phyloP scores from a whole-genome alignment of 2,888 invertebrate species.

The Cryptophagus acutangulus region DNA sequence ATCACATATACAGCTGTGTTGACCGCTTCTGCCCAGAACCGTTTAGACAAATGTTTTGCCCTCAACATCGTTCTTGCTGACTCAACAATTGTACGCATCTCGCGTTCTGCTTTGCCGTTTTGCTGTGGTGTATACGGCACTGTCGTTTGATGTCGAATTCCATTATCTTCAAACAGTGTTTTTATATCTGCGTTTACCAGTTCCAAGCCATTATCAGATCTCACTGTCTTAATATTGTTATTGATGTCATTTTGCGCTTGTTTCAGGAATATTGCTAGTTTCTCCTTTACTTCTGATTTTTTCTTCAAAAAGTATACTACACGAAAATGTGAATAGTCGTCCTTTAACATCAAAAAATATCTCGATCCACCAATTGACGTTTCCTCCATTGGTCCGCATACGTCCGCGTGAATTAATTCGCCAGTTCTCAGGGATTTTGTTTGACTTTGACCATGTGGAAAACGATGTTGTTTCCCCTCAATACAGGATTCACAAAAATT shows the following conservation, averaged over 20 bases:
- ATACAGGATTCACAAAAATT: constrained; percentile 10
- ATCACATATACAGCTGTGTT: constrained; percentile 24
- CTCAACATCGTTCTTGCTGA: constrained; percentile 28
- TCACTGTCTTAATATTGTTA: constrained; percentile 6
- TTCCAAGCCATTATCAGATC: constrained; percentile 29
- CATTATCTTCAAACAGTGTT: constrained; percentile 17
- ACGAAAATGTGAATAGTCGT: constrained; percentile 12
- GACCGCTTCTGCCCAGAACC: constrained; percentile 25
- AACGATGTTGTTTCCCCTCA: constrained; percentile 12
- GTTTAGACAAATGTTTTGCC: constrained; percentile 21
- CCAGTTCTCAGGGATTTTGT: constrained; percentile 11
- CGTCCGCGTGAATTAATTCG: constrained; percentile 14
- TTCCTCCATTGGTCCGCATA: constrained; percentile 17
- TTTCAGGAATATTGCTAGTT: constrained; percentile 6
- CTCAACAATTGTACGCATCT: constrained; percentile 33
- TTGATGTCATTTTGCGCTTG: constrained; percentile 8
- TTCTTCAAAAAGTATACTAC: neutral
- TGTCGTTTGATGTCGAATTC: constrained; percentile 17
- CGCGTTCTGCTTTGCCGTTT: constrained; percentile 31
- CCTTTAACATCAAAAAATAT: constrained; percentile 18
- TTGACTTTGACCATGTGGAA: constrained; percentile 10
- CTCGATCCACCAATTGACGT: constrained; percentile 14
- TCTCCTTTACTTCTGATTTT: neutral
- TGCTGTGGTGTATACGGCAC: constrained; percentile 13
- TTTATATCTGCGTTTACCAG: constrained; percentile 18